Base-by-base conservation (phyloP, 2,888 invertebrate genomes). In the Aspidiotus rigidus region DNA sequence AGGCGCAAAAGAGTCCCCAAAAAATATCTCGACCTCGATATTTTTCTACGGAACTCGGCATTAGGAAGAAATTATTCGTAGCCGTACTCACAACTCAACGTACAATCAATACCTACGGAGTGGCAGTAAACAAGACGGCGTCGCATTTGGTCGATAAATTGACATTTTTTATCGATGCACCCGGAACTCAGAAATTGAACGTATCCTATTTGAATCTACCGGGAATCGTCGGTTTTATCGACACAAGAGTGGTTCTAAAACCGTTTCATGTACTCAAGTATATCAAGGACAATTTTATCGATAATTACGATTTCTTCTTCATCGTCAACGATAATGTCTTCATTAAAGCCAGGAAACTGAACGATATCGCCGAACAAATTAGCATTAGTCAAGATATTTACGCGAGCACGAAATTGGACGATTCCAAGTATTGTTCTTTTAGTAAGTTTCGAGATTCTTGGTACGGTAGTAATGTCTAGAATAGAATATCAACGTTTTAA, bases 11-110 rank as follows among this genome's bases (percentile, higher is more conserved):
- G 74, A 75, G 77, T 72, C 81, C 82, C 11, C 84, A 84, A 75
- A 83, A 85, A 74, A 82, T 91, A 73, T 82, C 88, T 67, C 84
- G 97, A 2, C 94, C 96, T 0, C 83, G 96, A 28, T 98, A 94
- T 80, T 95, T 93, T 77, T 93, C 92, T 62, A 93, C 96, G 0
- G 98, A 98, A 78, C 83, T 98, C 69, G 96, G 94, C 16, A 95
- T 97, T 74, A 83, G 89, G 72, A 91, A 92, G 73, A 91, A 92
- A 76, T 78, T 96, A 13, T 89, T 96, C 76, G 86, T 93, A 44
- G 93, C 89, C 16, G 87, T 95, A 53, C 81, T 96, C 75, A 90
- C 89, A 16, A 86, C 86, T 1, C 86, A 86, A 75, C 85, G 85
- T 63, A 88, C 83, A 76, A 85, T 87, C 17, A 84, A 87, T 71